Evolutionary conservation across 1,140 invertebrate species (phyloP).

Genomic region (Drosophila pruinosa): DNA sequence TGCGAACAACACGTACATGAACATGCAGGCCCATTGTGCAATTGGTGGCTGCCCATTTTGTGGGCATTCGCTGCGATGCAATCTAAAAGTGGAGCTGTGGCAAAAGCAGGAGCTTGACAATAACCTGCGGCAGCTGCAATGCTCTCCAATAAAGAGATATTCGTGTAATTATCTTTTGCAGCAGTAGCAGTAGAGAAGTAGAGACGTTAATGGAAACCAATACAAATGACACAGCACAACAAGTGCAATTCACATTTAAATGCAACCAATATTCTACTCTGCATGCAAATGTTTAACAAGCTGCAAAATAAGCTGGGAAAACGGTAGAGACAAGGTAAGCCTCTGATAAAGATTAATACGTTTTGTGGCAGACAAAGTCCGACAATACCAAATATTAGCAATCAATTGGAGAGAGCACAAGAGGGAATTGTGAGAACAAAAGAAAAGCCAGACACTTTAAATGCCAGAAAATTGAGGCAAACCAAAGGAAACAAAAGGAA

Average conservation of each 20-base stretch:
- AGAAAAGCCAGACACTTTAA: background rate
- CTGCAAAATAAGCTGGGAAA: too few species aligned
- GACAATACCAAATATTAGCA: background rate
- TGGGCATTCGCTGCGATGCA: conserved; percentile 24
- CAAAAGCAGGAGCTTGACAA: conserved; percentile 18
- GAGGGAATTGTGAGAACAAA: background rate
- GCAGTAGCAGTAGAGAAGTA: background rate
- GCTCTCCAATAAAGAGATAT: conserved; percentile 17
- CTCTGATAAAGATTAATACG: background rate
- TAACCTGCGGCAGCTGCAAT: conserved; percentile 26
- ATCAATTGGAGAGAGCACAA: background rate
- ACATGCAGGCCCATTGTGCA: conserved; percentile 70
- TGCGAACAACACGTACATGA: conserved; percentile 10
- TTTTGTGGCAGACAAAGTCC: background rate
- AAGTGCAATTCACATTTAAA: background rate
- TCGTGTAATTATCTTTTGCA: conserved; percentile 57
- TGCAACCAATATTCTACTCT: too few species aligned
- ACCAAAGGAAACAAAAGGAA: background rate
- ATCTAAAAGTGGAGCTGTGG: conserved; percentile 25
- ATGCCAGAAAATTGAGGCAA: background rate
- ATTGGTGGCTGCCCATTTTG: conserved; percentile 37
- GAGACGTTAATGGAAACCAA: background rate
- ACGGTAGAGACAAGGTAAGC: background rate
- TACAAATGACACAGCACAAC: background rate
- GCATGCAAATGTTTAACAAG: too few species aligned